Percentiles rank a stretch among this genome's conserved stretches.
Evolutionary conservation across 2,888 invertebrate species (phyloP).

Genomic region (Dioctria linearis): DNA sequence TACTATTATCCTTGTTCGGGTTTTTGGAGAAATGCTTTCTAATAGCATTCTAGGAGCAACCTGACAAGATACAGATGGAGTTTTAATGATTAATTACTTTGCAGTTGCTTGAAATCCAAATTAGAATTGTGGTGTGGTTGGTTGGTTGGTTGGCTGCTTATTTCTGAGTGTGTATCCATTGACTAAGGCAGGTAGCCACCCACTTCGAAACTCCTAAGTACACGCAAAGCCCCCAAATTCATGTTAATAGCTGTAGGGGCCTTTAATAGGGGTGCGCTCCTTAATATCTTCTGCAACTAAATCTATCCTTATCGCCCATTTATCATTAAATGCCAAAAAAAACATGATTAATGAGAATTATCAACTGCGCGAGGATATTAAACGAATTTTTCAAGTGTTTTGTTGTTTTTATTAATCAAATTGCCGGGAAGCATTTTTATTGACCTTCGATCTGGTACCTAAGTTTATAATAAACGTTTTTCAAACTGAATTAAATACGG

Average conservation of each 20-base stretch:
- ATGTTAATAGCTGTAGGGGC: neutral
- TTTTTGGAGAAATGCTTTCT: neutral
- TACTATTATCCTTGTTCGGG: neutral
- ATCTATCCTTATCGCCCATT: neutral
- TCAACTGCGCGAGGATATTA: neutral
- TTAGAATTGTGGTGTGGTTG: neutral
- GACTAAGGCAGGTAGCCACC: too few relatives aligned
- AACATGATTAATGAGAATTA: constrained; percentile 13
- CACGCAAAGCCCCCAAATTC: neutral
- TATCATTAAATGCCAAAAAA: neutral
- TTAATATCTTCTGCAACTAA: neutral
- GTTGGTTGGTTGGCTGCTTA: neutral
- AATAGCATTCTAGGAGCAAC: neutral
- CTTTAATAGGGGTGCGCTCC: neutral
- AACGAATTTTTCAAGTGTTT: neutral
- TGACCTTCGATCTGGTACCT: neutral
- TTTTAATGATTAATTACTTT: constrained; percentile 7
- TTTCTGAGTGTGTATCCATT: neutral
- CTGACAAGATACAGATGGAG: neutral
- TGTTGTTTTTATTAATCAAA: neutral
- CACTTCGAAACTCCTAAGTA: too few relatives aligned
- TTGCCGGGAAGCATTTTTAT: neutral
- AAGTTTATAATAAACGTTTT: too few relatives aligned
- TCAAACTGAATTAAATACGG: too few relatives aligned
- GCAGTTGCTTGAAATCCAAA: neutral